Evolutionary conservation across 1,140 invertebrate species (phyloP), one percentile per base, ranked within the genome.

Genomic region (Mycetomoellerius zeteki): DNA sequence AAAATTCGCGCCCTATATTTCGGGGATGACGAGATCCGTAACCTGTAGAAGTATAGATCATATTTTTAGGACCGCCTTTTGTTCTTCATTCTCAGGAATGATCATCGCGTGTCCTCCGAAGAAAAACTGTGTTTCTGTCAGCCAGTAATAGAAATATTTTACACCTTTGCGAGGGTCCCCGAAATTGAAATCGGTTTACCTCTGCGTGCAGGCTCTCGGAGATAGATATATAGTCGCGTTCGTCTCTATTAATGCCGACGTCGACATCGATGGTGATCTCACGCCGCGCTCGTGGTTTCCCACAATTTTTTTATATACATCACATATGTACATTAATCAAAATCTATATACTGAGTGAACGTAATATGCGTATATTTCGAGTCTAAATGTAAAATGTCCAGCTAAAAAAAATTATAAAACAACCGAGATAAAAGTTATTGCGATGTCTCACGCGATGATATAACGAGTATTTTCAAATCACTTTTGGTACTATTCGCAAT

Each of bases 141-240:
- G 73, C 19, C 37, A 65, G 52, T 91, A 90, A 93, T 91, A 89
- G 88, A 92, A 80, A 89, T 82, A 86, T 87, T 89, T 88, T 72
- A 80, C 84, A 81, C 67, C 33, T 86, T 72, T 30, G 75, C 67
- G 64, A 88, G 90, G 85, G 87, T 80, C 78, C 21, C 65, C 64
- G 87, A 93, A 92, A 93, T 93, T 87, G 92, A 91, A 91, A 91
- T 52, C 77, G 81, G 33, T 27, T 50, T 47, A 58, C 37, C 8
- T 43, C 58, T 27, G 27, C 82, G 58, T 62, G 69, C 76, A 75
- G 50, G 50, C 16, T 54, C 43, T 8, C 60, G 80, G 47, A 50
- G 58, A 72, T 85, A 89, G 64, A 85, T 82, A 54, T 72, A 80
- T 85, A 52, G 43, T n/a, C 24, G 14, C 24, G 8, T 64, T 56